Evolutionary conservation across 2,113 vertebrate species (phyloP).

Genomic region (Corvus hawaiiensis): DNA sequence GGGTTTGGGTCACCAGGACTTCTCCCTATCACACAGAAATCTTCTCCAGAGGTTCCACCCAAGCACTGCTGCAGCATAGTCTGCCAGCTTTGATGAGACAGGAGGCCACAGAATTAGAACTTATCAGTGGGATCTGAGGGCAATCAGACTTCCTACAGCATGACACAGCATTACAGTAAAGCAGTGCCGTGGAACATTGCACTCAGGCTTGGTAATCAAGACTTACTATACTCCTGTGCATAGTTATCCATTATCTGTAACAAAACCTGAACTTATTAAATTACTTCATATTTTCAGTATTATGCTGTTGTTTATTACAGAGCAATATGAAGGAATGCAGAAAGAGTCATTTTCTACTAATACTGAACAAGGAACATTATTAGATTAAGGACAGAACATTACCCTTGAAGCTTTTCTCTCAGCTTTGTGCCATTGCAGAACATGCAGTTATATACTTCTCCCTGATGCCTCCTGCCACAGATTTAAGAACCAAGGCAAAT

Average conservation of each 20-base stretch:
- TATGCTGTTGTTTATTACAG: slow-evolving; percentile 28
- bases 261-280: slow-evolving; percentile 41
- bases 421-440: slow-evolving; percentile 11
- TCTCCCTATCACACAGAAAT: background rate
- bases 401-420: slow-evolving; percentile 36
- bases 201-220: slow-evolving; percentile 1
- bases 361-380: slow-evolving; percentile 34
- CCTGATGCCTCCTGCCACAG: background rate
- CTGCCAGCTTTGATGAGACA: background rate
- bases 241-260: slow-evolving; percentile 42
- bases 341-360: slow-evolving; percentile 43
- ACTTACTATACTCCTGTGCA: slow-evolving; percentile 12
- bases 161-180: background rate
- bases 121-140: background rate
- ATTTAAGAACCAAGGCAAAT: slow-evolving; percentile 27
- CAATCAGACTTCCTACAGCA: background rate
- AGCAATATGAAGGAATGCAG: slow-evolving; percentile 22
- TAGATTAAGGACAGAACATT: slow-evolving; percentile 55
- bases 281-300: slow-evolving; percentile 26
- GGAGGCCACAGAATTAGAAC: background rate
- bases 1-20: background rate
- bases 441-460: background rate
- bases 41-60: background rate
- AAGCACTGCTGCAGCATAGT: background rate
- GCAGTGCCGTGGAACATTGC: background rate